Conservation (phyloP, 2,797 vertebrate species). For the Cheirogaleus major region DNA sequence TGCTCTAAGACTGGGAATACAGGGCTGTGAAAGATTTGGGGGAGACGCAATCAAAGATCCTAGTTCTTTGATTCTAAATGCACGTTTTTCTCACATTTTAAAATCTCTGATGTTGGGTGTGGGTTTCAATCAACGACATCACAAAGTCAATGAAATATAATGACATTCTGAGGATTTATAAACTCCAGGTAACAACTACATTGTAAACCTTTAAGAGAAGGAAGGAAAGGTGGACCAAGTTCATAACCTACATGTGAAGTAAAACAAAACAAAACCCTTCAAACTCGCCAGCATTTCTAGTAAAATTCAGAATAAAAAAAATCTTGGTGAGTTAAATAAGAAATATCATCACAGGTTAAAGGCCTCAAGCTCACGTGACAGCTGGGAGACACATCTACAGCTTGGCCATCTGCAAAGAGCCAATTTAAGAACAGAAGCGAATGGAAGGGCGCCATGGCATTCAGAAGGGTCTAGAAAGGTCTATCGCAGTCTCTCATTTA, state of each 20-base stretch:
- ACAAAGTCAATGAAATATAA: not conserved
- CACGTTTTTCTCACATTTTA: not conserved
- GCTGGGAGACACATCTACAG: not conserved
- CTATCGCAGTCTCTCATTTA: not conserved
- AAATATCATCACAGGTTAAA: not conserved
- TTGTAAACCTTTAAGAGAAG: not conserved
- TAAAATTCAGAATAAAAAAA: conserved; percentile 39
- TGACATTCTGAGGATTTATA: not conserved
- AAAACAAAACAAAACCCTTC: not conserved
- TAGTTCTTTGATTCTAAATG: not conserved
- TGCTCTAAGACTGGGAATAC: not conserved
- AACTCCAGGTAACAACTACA: not conserved
- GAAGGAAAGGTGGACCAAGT: not conserved
- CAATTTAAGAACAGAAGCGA: not conserved
- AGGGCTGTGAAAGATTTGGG: not conserved
- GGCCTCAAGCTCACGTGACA: not conserved
- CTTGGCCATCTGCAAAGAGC: conserved; percentile 57
- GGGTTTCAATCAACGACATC: not conserved
- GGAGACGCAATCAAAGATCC: not conserved
- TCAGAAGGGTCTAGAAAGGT: not conserved
- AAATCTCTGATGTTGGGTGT: not conserved
- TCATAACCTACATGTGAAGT: not conserved
- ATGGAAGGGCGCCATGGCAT: not conserved
- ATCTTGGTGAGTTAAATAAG: not conserved
- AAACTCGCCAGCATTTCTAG: not conserved